Evolutionary conservation across 2,797 vertebrate genomes (phyloP).

Genomic region (Holocentrus rufus): DNA sequence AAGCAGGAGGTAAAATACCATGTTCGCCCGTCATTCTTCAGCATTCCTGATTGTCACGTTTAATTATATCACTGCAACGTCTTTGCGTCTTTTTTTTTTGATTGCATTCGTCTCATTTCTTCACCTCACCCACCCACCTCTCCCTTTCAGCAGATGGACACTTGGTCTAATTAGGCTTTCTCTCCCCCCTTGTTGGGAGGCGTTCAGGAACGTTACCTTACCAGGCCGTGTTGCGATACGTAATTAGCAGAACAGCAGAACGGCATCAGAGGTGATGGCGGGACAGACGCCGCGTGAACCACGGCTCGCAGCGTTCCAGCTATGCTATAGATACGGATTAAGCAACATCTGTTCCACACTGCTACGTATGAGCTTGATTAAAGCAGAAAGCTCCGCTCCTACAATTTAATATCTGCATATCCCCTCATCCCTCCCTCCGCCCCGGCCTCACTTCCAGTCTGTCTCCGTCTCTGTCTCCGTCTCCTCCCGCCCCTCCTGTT

Average conservation of each 20-base stretch:
- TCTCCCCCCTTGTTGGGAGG: slow-evolving; percentile 34
- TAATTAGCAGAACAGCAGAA: slow-evolving; percentile 70
- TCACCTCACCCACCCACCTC: slow-evolving; percentile 34
- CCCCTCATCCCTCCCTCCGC: too few species aligned
- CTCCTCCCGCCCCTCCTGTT: neutral
- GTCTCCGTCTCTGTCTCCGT: slow-evolving; percentile 24
- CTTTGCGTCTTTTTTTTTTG: slow-evolving; percentile 52
- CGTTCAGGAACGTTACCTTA: slow-evolving; percentile 36
- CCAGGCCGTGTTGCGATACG: slow-evolving; percentile 56
- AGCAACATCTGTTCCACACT: slow-evolving; percentile 64
- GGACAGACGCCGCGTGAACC: slow-evolving; percentile 45
- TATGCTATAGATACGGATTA: slow-evolving; percentile 57
- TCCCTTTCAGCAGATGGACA: slow-evolving; percentile 58
- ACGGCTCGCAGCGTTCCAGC: slow-evolving; percentile 57
- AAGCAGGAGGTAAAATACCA: slow-evolving; percentile 78
- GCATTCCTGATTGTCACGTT: slow-evolving; percentile 78
- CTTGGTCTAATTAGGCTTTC: slow-evolving; percentile 71
- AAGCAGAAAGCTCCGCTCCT: slow-evolving; percentile 38
- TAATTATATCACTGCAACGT: slow-evolving; percentile 69
- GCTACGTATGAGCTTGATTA: slow-evolving; percentile 54
- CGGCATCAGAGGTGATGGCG: slow-evolving; percentile 42
- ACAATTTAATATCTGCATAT: slow-evolving; percentile 43
- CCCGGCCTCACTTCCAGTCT: neutral
- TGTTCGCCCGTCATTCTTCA: slow-evolving; percentile 58
- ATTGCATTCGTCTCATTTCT: slow-evolving; percentile 60